phyloP scores from a whole-genome alignment of 2,888 invertebrate genomes.

The Xylota sylvarum region DNA sequence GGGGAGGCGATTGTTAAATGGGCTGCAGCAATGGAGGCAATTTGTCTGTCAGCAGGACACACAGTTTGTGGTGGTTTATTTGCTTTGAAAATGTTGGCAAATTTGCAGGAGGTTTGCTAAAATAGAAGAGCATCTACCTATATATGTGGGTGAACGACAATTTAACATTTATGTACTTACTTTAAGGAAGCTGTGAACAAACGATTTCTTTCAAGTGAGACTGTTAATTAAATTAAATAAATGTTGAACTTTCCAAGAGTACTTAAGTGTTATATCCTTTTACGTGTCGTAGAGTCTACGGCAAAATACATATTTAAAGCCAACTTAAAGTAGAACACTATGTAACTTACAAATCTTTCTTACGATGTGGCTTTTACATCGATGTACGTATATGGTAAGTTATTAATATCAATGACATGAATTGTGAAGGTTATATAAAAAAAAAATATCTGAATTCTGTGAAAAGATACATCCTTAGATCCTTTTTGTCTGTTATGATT shows the following conservation, averaged over 20 bases:
- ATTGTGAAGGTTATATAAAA: too few relatives aligned
- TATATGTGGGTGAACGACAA: neutral
- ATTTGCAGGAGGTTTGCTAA: constrained; percentile 60
- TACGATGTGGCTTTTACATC: too few relatives aligned
- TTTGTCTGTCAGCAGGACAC: constrained; percentile 69
- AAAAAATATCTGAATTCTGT: too few relatives aligned
- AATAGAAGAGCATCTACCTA: neutral
- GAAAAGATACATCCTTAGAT: too few relatives aligned
- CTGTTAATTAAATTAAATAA: neutral
- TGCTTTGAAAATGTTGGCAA: constrained; percentile 63
- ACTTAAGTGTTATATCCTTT: too few relatives aligned
- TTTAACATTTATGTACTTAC: neutral
- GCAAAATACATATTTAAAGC: too few relatives aligned
- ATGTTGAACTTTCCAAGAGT: neutral
- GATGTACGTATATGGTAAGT: too few relatives aligned
- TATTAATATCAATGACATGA: too few relatives aligned
- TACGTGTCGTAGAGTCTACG: too few relatives aligned
- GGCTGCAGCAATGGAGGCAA: constrained; percentile 56
- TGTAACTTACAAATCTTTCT: too few relatives aligned
- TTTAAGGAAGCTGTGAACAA: neutral
- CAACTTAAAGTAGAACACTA: too few relatives aligned
- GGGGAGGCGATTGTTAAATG: constrained; percentile 8
- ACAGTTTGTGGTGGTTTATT: constrained; percentile 61
- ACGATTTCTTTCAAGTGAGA: neutral
- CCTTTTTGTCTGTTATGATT: too few relatives aligned